Evolutionary conservation across 2,797 vertebrate species (phyloP).

Genomic region (Acestrorhynchus altus): DNA sequence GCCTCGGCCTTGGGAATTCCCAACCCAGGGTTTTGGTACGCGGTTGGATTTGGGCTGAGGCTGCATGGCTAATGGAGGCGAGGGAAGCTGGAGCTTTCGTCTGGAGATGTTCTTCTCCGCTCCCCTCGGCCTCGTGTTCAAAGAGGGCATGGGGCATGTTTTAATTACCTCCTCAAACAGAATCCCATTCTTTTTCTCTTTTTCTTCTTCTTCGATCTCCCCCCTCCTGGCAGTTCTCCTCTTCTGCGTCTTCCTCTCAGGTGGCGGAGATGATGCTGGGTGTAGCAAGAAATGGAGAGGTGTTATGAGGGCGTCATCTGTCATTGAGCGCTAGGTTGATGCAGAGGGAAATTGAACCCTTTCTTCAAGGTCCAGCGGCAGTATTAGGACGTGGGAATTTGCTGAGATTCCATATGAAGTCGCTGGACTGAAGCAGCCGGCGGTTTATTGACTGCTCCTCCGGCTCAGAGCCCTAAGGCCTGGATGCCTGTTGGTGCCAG

Average conservation of each 20-base stretch:
- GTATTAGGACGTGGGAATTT: slow-evolving; percentile 78
- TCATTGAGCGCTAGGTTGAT: slow-evolving; percentile 63
- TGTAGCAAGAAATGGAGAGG: slow-evolving; percentile 71
- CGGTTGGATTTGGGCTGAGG: slow-evolving; percentile 18
- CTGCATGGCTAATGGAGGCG: slow-evolving; percentile 64
- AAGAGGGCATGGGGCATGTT: slow-evolving; percentile 59
- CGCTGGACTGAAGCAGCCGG: slow-evolving; percentile 62
- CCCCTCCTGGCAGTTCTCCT: slow-evolving; percentile 54
- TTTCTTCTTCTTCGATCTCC: slow-evolving; percentile 4
- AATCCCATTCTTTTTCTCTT: slow-evolving; percentile 62
- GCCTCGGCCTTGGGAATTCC: slow-evolving; percentile 57
- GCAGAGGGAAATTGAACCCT: slow-evolving; percentile 77
- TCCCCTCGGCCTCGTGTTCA: slow-evolving; percentile 60
- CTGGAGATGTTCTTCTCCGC: slow-evolving; percentile 69
- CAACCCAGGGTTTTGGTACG: slow-evolving; percentile 50
- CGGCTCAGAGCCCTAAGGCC: background rate
- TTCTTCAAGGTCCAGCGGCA: slow-evolving; percentile 82
- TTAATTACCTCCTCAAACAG: slow-evolving; percentile 78
- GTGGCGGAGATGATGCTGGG: slow-evolving; percentile 12
- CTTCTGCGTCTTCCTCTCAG: slow-evolving; percentile 44
- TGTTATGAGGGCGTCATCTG: slow-evolving; percentile 70
- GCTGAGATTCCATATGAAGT: slow-evolving; percentile 63
- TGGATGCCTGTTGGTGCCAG: background rate
- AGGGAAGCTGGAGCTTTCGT: slow-evolving; percentile 61
- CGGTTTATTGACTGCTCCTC: slow-evolving; percentile 62